Percentiles rank a stretch among this genome's conserved stretches.
Conservation (phyloP, 2,888 invertebrate species). For the Crepidodera aurea region DNA sequence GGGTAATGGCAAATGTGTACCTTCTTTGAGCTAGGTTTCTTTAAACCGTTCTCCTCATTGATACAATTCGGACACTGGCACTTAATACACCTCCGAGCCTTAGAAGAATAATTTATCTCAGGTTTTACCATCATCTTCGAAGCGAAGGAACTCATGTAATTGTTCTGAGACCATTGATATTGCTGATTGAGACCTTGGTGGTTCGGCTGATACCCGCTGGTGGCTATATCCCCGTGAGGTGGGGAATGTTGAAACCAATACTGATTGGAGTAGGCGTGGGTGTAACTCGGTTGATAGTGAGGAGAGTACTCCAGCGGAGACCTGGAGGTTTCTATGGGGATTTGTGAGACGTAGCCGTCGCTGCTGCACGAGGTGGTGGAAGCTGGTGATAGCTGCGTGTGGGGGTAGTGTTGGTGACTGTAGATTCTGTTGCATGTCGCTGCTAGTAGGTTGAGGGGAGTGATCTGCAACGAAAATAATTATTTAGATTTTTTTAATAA, state of each 20-base stretch:
- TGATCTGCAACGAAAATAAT: conserved; percentile 56
- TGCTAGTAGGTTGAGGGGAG: conserved; percentile 57
- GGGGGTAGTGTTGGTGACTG: conserved; percentile 50
- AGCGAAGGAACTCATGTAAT: conserved; percentile 57
- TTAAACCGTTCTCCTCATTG: conserved; percentile 79
- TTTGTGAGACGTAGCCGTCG: conserved; percentile 55
- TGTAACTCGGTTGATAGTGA: conserved; percentile 55
- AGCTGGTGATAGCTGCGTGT: conserved; percentile 55
- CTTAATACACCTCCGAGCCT: conserved; percentile 76
- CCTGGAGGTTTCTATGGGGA: conserved; percentile 54
- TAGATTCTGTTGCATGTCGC: conserved; percentile 58
- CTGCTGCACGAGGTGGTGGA: conserved; percentile 58
- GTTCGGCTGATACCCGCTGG: conserved; percentile 61
- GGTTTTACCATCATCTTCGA: conserved; percentile 60
- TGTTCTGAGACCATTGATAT: conserved; percentile 63
- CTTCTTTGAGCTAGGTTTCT: conserved; percentile 82
- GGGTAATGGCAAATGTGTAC: conserved; percentile 88
- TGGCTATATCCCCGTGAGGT: conserved; percentile 57
- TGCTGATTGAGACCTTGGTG: conserved; percentile 63
- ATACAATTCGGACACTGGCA: conserved; percentile 85
- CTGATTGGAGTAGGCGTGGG: conserved; percentile 52
- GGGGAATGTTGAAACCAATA: conserved; percentile 60
- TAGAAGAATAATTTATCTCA: conserved; percentile 57
- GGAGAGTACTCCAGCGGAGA: conserved; percentile 57
- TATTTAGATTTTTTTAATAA: no score